Base-by-base conservation (phyloP, 1,140 invertebrate species). In the Drosophila bifasciata region DNA sequence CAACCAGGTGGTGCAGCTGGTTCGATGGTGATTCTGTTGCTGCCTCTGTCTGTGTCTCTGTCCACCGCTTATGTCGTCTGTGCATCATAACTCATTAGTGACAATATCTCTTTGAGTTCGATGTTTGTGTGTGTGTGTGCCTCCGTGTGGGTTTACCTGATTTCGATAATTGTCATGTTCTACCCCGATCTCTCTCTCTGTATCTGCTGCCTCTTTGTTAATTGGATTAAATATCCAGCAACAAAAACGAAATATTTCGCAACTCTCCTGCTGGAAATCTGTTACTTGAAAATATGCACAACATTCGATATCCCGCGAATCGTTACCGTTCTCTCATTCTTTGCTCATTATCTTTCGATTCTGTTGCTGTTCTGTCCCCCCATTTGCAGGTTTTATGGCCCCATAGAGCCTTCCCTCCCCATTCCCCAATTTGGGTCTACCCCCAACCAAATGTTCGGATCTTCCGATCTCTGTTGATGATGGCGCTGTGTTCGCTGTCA, bases 51-150 rank as follows among this genome's bases (percentile, higher is more conserved):
- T 3, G 3, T 57, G 64, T 59, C 61, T 48, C 51, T 46, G 64
- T 48, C 46, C 32, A 36, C 32, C 55, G 60, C 75, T 79, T 76
- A 67, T 64, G 71, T 63, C 71, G 86, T 90, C 86, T 90, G 88
- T 62, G 88, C 86, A 75, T 76, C 86, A 90, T 90, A 90, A 90
- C 86, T 90, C 81, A 90, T 90, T 90, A 86, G 76, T 79, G 81
- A 89, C 81, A 89, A 86, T 86, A 83, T 79, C 78, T 79, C 58
- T 44, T 44, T 45, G 41, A 43, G 32, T 61, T 58, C 40, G 46
- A 0, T 53, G 13, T 32, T 17, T 39, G 39, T 52, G 59, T 32
- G 28, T 45, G 59, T 32, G 21, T 21, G 41, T 48, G 56, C 17
- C 11, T 49, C 81, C 79, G 83, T 83, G 83, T 88, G 83, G 78